Evolutionary conservation across 2,888 invertebrate species (phyloP).

Genomic region (Callyntrura guangdongensis): DNA sequence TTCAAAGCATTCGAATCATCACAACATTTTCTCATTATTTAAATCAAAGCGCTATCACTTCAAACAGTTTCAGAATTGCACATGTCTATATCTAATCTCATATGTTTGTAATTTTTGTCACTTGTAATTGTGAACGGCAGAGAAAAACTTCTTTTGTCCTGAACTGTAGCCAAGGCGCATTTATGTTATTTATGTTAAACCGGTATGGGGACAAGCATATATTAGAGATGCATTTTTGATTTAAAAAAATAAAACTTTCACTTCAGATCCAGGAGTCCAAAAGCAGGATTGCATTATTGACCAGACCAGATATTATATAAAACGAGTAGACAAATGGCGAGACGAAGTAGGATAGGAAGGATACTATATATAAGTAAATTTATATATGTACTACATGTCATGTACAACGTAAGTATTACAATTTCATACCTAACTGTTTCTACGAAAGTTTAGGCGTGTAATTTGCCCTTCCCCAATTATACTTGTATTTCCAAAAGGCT

Average conservation of each 20-base stretch:
- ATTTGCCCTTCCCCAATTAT: slow-evolving; percentile 3
- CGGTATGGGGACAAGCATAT: not conserved
- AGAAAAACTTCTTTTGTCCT: no score
- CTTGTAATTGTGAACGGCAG: no score
- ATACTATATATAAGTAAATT: no score
- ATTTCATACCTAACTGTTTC: not conserved
- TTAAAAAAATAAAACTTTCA: slow-evolving; percentile 11
- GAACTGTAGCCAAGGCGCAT: not conserved
- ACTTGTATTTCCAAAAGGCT: not conserved
- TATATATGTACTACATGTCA: slow-evolving; percentile 19
- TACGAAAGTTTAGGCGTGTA: slow-evolving; percentile 4
- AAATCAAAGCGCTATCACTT: no score
- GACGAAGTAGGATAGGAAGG: not conserved
- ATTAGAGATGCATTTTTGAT: not conserved
- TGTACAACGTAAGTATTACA: slow-evolving; percentile 40
- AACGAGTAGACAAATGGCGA: slow-evolving; percentile 18
- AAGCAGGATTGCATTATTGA: not conserved
- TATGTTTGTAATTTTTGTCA: no score
- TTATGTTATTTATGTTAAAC: not conserved
- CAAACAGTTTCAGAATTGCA: no score
- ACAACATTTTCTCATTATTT: no score
- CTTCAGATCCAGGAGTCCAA: slow-evolving; percentile 24
- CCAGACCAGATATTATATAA: slow-evolving; percentile 31
- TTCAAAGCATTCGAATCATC: no score
- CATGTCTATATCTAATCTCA: no score